phyloP scores from a whole-genome alignment of 2,797 vertebrate species.

The Uromys caudimaculatus region DNA sequence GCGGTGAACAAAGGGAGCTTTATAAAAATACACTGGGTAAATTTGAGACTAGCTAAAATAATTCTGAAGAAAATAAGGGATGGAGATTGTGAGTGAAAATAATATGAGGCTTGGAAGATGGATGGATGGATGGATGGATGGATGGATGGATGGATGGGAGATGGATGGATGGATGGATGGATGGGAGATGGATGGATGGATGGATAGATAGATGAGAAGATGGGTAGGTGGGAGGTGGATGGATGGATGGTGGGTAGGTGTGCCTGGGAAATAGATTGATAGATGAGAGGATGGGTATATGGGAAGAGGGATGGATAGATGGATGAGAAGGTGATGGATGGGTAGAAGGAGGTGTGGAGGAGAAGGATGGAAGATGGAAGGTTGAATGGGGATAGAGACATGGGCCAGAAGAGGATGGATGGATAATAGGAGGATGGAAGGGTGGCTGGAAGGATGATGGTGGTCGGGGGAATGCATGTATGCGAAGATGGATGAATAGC shows the following conservation, averaged over 20 bases:
- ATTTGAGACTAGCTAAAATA: not conserved
- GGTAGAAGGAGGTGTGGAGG: not conserved
- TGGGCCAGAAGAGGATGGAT: not conserved
- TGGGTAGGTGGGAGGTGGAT: no score
- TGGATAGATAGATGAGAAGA: not conserved
- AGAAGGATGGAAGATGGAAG: not conserved
- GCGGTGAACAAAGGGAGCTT: not conserved
- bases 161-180: not conserved
- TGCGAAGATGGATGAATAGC: not conserved
- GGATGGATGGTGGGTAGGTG: not conserved
- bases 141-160: not conserved
- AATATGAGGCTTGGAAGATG: not conserved
- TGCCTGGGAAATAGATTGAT: not conserved
- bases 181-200: not conserved
- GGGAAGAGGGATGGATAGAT: not conserved
- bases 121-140: not conserved
- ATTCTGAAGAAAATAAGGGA: constrained; percentile 22
- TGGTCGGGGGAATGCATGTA: not conserved
- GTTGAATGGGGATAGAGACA: no score
- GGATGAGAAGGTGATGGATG: not conserved
- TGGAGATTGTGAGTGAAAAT: not conserved
- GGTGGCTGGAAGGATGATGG: not conserved
- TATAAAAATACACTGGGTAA: not conserved
- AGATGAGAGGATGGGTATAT: not conserved
- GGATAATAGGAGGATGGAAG: not conserved